Evolutionary conservation across 2,113 vertebrate genomes (phyloP), one percentile per base, ranked within the genome.

Genomic region (Tricholaema leucomelas): DNA sequence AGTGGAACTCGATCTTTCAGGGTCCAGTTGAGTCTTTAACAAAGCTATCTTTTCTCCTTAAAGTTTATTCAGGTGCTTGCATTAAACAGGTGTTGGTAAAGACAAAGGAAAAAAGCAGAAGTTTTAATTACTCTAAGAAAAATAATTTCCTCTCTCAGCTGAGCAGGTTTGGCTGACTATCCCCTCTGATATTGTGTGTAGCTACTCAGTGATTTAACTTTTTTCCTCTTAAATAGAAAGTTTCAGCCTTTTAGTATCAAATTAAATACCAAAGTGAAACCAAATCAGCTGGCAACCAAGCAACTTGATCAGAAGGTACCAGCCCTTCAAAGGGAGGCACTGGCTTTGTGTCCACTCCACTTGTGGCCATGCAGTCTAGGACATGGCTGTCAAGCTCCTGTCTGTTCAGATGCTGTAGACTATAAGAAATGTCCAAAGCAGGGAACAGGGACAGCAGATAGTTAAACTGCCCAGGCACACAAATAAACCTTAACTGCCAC

Each of bases 21-120:
- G 73, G 60, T 87, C 46, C 60, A 56, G 9, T 38, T 67, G 79
- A 77, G 60, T 71, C 46, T 91, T 92, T 63, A 91, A 80, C 44
- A 87, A 94, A 92, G 46, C 59, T 75, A 33, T 65, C 54, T 85
- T 91, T 92, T 77, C 87, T 71, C 56, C 69, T 85, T 20, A 1
- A 76, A 56, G 85, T 92, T 94, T 96, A 87, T 77, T 92, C 90
- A 91, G 90, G 91, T 94, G 87, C 61, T 74, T 59, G 67, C 85
- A 33, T 85, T 50, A 83, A 87, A 83, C 73, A 95, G 73, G 85
- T 92, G 73, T 72, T 72, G 56, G 38, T 54, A 71, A 88, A 95
- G 61, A 94, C 79, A 74, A 91, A 92, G 42, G 18, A 76, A 75
- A 91, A 90, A 87, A 30, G 6, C 36, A 81, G 20, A 85, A 54